Conservation (phyloP, 1,140 invertebrate species). For the Temnothorax curvispinosus region DNA sequence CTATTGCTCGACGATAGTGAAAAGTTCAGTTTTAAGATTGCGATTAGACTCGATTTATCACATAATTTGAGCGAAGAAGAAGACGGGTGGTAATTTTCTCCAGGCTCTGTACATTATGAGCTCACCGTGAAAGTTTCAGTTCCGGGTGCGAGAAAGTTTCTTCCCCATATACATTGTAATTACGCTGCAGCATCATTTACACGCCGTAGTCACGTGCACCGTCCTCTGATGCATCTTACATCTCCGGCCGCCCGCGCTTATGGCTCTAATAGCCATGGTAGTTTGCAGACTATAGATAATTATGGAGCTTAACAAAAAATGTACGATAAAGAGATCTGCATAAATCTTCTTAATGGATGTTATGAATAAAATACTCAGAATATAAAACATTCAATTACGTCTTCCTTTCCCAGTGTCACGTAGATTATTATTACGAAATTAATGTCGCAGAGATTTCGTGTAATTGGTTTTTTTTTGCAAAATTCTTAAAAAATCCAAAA, state of each 20-base stretch:
- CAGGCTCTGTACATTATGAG: conserved; percentile 40
- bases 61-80: conserved; percentile 41
- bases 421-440: neutral
- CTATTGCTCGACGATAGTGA: neutral
- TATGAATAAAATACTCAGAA: neutral
- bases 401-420: neutral
- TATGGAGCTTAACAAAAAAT: neutral
- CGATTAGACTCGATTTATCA: conserved; percentile 43
- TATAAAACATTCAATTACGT: neutral
- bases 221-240: conserved; percentile 45
- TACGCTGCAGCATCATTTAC: conserved; percentile 50
- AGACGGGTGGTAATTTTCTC: conserved; percentile 50
- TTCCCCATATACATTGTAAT: conserved; percentile 54
- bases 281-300: conserved; percentile 15
- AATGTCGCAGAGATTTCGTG: too few species aligned
- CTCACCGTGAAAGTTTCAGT: conserved; percentile 48
- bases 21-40: conserved; percentile 7
- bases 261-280: conserved; percentile 22
- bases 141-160: conserved; percentile 45
- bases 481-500: too few species aligned
- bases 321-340: neutral
- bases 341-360: neutral
- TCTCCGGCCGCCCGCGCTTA: neutral
- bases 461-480: too few species aligned
- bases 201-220: conserved; percentile 39